phyloP scores from a whole-genome alignment of 2,113 vertebrate species.

The Hydropotes inermis region DNA sequence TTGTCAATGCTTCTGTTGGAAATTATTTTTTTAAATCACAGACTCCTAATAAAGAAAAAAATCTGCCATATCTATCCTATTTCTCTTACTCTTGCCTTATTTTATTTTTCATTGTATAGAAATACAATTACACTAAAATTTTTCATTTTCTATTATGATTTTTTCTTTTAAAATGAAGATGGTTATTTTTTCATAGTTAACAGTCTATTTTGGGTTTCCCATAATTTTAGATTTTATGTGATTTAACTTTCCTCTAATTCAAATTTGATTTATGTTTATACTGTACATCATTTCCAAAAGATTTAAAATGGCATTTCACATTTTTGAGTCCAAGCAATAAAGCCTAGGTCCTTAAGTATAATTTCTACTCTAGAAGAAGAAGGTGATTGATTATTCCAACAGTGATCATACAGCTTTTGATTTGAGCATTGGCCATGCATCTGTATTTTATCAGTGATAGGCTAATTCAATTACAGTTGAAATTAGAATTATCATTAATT shows the following conservation, averaged over 20 bases:
- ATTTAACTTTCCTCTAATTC: neutral
- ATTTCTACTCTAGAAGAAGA: neutral
- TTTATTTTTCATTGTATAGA: neutral
- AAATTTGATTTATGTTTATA: neutral
- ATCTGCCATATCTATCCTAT: neutral
- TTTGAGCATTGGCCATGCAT: neutral
- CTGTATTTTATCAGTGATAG: neutral
- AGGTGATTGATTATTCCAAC: neutral
- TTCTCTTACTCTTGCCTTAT: neutral
- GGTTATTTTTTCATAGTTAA: neutral
- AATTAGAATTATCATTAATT: neutral
- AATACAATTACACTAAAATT: neutral
- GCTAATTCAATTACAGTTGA: neutral
- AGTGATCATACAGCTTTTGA: neutral
- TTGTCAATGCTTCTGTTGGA: neutral
- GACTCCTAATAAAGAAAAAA: neutral
- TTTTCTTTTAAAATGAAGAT: neutral
- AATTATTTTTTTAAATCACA: neutral
- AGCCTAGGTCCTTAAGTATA: neutral
- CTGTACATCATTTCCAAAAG: neutral
- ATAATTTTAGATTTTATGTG: neutral
- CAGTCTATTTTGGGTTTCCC: neutral
- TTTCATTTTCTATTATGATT: neutral
- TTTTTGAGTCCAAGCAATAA: neutral
- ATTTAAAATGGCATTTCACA: neutral